phyloP scores from a whole-genome alignment of 2,113 vertebrate species.

The Corythaeola cristata region DNA sequence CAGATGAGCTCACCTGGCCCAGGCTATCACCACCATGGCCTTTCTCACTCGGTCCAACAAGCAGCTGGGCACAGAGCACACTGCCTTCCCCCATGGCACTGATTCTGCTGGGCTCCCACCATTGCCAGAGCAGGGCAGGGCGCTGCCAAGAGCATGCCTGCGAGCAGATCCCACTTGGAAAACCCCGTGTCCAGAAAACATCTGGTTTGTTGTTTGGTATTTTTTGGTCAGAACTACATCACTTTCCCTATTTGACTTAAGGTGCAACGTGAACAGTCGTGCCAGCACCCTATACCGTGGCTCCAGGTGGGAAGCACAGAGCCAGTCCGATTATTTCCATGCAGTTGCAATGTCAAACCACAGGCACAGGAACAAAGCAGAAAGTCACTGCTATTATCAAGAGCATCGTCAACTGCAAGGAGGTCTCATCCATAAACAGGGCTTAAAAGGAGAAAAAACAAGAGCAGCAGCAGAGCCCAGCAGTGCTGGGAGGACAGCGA shows the following conservation, averaged over 20 bases:
- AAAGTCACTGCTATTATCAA: neutral
- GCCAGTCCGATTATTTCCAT: neutral
- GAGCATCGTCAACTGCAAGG: neutral
- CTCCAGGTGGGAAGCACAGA: neutral
- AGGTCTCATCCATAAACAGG: neutral
- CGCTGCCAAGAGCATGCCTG: rapidly evolving
- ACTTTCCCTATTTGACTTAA: neutral
- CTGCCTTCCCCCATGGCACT: rapidly evolving
- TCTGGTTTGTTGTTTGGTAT: neutral
- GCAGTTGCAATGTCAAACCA: neutral
- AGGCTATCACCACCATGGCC: neutral
- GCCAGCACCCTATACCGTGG: neutral
- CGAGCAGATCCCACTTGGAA: neutral
- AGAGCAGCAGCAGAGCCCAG: neutral
- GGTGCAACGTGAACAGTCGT: neutral
- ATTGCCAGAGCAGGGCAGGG: neutral
- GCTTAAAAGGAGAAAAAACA: neutral
- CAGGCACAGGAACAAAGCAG: neutral
- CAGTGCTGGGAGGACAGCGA: neutral
- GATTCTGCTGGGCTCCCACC: neutral
- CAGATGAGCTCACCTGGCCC: neutral
- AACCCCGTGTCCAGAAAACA: neutral
- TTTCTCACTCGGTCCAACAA: rapidly evolving
- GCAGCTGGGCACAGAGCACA: neutral
- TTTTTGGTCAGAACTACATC: neutral